Evolutionary conservation across 1,140 invertebrate genomes (phyloP).

Genomic region (Cherax quadricarinatus): DNA sequence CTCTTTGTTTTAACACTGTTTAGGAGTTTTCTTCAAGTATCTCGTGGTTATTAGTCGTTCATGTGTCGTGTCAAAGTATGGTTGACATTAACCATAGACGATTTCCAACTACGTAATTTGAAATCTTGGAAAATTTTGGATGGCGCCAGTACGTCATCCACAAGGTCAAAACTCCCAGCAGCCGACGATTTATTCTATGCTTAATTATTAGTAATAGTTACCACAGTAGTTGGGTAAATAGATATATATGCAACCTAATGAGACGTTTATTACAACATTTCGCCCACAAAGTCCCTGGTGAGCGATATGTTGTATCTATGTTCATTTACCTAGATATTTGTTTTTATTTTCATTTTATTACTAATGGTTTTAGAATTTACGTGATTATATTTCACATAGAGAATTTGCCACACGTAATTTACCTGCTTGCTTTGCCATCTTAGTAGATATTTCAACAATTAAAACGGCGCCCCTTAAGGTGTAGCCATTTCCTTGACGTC

Average conservation of each 20-base stretch:
- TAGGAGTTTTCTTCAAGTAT: neutral
- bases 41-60: neutral
- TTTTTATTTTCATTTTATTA: neutral
- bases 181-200: neutral
- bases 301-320: neutral
- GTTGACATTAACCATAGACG: neutral
- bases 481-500: too few species aligned
- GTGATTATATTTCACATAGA: too few species aligned
- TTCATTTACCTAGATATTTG: neutral
- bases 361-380: too few species aligned
- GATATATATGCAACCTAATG: neutral
- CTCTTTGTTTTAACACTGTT: neutral
- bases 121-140: neutral
- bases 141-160: neutral
- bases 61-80: neutral
- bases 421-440: too few species aligned
- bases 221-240: neutral
- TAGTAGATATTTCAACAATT: too few species aligned
- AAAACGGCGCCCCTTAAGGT: neutral
- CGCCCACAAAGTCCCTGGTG: neutral
- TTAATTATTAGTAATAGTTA: neutral
- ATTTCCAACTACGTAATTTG: neutral
- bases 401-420: too few species aligned
- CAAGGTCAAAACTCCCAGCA: neutral
- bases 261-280: neutral